Evolutionary conservation across 92 coral and sea anemone genomes (phyloP).

Genomic region (Phymanthus crucifer): DNA sequence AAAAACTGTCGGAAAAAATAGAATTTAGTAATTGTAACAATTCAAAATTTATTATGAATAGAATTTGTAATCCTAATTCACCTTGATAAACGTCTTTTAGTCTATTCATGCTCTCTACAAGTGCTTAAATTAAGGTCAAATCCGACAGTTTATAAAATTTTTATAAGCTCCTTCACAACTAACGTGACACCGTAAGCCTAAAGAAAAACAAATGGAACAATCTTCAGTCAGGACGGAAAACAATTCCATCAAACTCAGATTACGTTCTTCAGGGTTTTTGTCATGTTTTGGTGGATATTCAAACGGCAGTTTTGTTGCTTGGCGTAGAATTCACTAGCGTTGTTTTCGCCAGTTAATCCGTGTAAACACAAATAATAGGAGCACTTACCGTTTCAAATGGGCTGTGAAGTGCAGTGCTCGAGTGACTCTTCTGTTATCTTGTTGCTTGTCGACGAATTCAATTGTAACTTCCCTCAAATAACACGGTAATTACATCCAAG

Average conservation of each 20-base stretch:
- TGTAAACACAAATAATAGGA: not conserved
- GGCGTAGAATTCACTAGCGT: not conserved
- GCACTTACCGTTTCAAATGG: not conserved
- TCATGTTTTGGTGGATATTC: not conserved
- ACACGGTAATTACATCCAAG: not conserved
- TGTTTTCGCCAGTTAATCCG: not conserved
- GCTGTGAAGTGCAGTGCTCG: not conserved
- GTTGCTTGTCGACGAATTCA: too few species aligned
- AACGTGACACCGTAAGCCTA: not conserved
- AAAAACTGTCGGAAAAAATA: not conserved
- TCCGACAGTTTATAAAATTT: not conserved
- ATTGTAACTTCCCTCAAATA: not conserved
- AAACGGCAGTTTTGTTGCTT: not conserved
- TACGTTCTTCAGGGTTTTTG: not conserved
- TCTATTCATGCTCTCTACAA: not conserved
- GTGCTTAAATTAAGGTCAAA: not conserved
- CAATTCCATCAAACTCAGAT: too few species aligned
- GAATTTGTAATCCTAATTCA: not conserved
- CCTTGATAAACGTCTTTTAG: not conserved
- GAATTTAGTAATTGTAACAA: not conserved
- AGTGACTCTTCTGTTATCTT: not conserved
- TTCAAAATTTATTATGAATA: not conserved
- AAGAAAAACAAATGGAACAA: not conserved
- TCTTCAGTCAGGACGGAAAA: too few species aligned
- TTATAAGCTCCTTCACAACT: not conserved